Conservation (phyloP, 2,888 invertebrate species). For the Mesorhabditis belari region DNA sequence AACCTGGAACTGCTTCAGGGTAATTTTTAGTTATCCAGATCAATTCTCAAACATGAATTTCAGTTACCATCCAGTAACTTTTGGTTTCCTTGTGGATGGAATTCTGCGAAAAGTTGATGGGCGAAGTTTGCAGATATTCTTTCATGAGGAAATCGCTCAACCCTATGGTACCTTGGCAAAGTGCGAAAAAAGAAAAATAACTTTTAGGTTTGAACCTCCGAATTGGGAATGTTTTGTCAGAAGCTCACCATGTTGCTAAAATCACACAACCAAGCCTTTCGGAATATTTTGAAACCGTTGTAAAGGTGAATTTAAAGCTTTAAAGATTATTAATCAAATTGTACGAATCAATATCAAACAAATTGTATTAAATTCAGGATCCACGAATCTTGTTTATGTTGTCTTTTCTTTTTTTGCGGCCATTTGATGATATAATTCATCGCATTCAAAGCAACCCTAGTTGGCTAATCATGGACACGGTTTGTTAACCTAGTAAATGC, state of each 20-base stretch:
- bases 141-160: conserved; percentile 48
- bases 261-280: conserved; percentile 27
- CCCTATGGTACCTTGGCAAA: conserved; percentile 20
- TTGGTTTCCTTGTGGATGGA: conserved; percentile 48
- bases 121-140: conserved; percentile 36
- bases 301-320: conserved; percentile 9
- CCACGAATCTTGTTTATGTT: conserved; percentile 36
- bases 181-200: background rate
- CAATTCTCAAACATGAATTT: no score
- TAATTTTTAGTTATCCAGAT: background rate
- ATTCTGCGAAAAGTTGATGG: conserved; percentile 30
- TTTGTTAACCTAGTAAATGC: conserved; percentile 6
- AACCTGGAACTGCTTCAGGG: conserved; percentile 43
- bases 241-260: conserved; percentile 21
- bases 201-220: conserved; percentile 31
- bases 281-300: conserved; percentile 36
- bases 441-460: conserved; percentile 30
- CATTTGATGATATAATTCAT: conserved; percentile 26
- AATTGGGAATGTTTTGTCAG: conserved; percentile 26
- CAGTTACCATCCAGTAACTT: conserved; percentile 54
- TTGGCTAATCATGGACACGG: conserved; percentile 36
- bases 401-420: conserved; percentile 22
- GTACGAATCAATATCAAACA: no score
- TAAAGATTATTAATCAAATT: conserved; percentile 5
- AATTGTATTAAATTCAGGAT: conserved; percentile 10